Conservation (phyloP, 2,797 vertebrate species). For the Threskiornis aethiopicus region DNA sequence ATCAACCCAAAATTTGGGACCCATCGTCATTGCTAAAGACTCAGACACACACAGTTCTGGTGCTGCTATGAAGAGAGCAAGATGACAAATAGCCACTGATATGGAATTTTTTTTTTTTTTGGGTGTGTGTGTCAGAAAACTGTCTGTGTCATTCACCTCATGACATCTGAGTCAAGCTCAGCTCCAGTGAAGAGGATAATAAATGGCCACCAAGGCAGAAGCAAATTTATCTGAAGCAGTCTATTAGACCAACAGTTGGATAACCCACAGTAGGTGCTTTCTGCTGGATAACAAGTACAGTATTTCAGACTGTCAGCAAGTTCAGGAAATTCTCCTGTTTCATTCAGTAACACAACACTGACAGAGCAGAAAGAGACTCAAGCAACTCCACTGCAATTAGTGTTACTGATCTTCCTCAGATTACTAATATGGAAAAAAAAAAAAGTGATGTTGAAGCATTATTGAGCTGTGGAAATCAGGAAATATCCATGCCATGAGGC, state of each 20-base stretch:
- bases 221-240: background rate
- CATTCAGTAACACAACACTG: conserved; percentile 1
- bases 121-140: background rate
- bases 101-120: fast-evolving
- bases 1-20: background rate
- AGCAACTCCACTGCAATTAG: background rate
- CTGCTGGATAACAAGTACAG: background rate
- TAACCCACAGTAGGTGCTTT: background rate
- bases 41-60: background rate
- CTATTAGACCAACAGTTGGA: background rate
- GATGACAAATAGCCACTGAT: background rate
- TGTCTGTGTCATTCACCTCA: background rate
- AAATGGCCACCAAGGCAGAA: background rate
- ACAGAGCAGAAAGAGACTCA: background rate
- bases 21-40: background rate
- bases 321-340: background rate
- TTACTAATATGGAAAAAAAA: background rate
- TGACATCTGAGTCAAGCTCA: background rate
- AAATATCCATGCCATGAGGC: background rate
- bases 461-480: background rate
- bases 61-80: background rate
- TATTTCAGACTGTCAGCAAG: background rate
- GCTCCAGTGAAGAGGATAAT: background rate
- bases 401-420: background rate
- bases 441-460: background rate